phyloP scores from a whole-genome alignment of 2,888 invertebrate species.

The Heliconius ethilla region DNA sequence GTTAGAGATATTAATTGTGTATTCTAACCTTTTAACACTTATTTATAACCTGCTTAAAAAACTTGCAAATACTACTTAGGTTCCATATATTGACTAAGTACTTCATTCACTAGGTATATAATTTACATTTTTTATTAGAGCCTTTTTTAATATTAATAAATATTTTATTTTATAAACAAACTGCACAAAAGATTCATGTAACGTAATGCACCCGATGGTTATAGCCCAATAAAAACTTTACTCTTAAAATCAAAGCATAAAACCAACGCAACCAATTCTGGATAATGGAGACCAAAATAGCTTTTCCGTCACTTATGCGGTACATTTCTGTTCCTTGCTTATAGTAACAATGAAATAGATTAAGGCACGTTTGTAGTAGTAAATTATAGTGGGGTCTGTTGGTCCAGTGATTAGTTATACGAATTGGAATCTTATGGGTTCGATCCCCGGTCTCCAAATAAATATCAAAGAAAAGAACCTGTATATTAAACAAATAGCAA shows the following conservation, averaged over 20 bases:
- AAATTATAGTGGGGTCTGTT: background rate
- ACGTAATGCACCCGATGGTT: slow-evolving; percentile 18
- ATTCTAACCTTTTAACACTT: background rate
- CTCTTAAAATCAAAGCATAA: slow-evolving; percentile 70
- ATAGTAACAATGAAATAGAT: slow-evolving; percentile 14
- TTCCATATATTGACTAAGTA: no score
- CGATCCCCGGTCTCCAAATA: background rate
- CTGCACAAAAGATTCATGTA: background rate
- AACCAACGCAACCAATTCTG: slow-evolving; percentile 72
- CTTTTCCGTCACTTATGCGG: slow-evolving; percentile 67
- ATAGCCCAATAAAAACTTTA: slow-evolving; percentile 53
- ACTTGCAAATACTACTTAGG: no score
- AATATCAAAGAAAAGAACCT: background rate
- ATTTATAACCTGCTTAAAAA: background rate
- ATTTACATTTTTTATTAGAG: no score
- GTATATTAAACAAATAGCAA: background rate
- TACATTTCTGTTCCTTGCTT: slow-evolving; percentile 52
- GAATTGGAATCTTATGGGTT: background rate
- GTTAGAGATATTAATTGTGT: background rate
- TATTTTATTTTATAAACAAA: background rate
- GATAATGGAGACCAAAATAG: slow-evolving; percentile 76
- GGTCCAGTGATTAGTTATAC: background rate
- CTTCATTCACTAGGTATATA: no score
- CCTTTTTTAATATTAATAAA: background rate
- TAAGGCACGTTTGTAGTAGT: background rate